Conservation (phyloP, 1,140 invertebrate species). For the Homalodisca vitripennis region DNA sequence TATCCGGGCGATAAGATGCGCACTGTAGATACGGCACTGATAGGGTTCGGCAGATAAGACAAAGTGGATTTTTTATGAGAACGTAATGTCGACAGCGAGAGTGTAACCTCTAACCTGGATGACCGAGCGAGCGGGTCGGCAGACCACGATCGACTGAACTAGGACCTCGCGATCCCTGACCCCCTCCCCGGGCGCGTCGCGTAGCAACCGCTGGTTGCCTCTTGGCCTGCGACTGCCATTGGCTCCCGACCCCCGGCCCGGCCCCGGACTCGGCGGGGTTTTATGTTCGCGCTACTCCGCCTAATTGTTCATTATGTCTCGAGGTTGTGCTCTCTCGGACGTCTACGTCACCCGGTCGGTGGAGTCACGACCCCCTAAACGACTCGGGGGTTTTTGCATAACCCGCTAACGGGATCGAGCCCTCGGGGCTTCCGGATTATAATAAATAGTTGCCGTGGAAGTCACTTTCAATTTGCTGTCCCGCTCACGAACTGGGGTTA, state of each 20-base stretch:
- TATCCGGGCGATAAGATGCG: neutral
- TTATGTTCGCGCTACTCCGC: conserved; percentile 8
- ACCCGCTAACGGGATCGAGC: conserved; percentile 4
- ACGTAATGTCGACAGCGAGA: conserved; percentile 3
- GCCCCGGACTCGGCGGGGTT: neutral
- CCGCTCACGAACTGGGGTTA: too few species aligned
- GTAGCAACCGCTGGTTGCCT: conserved; percentile 21
- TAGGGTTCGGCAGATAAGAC: neutral
- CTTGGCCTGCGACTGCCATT: conserved; percentile 33
- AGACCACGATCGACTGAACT: conserved; percentile 23
- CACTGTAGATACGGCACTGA: neutral
- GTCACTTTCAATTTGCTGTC: too few species aligned
- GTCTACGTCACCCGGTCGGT: neutral
- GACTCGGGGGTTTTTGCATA: neutral
- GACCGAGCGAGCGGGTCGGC: neutral
- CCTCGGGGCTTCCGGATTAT: conserved; percentile 27
- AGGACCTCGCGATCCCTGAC: conserved; percentile 25
- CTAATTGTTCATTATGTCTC: neutral
- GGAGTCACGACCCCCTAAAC: neutral
- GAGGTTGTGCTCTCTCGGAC: neutral
- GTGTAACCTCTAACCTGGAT: conserved; percentile 12
- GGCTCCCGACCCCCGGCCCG: conserved; percentile 25
- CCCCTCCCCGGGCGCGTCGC: conserved; percentile 19
- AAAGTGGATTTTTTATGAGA: neutral
- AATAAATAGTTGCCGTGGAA: too few species aligned